phyloP scores from a whole-genome alignment of 2,113 vertebrate species.

The Neogobius melanostomus region DNA sequence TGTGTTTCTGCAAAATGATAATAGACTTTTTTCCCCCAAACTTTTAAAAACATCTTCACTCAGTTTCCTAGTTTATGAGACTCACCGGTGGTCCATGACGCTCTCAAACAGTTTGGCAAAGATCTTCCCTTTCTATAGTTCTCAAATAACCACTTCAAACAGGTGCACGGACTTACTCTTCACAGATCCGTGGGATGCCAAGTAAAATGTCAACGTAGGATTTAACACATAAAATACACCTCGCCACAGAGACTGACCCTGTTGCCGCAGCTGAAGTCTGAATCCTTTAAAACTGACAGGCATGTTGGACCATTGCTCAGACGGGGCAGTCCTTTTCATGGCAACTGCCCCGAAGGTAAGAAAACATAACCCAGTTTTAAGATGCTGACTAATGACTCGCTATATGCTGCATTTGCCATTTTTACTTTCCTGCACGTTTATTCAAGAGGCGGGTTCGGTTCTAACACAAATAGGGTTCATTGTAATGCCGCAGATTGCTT shows the following conservation, averaged over 20 bases:
- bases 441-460: constrained; percentile 2
- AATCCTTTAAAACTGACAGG: neutral
- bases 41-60: too few species aligned
- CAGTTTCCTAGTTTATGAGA: too few species aligned
- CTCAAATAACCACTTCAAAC: neutral
- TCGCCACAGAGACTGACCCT: neutral
- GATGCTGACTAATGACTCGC: neutral
- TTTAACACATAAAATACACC: constrained; percentile 1
- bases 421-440: neutral
- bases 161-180: neutral
- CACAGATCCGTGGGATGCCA: neutral
- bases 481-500: neutral
- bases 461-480: neutral
- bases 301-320: neutral
- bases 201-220: neutral
- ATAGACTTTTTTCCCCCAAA: too few species aligned
- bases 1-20: too few species aligned
- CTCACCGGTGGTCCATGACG: too few species aligned
- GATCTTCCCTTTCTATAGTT: too few species aligned
- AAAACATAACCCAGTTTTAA: constrained; percentile 2
- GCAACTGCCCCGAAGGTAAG: neutral
- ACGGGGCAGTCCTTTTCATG: neutral
- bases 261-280: neutral
- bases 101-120: too few species aligned
- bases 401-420: neutral